Base-by-base conservation (phyloP, 1,140 invertebrate genomes). In the Camponotus pennsylvanicus region DNA sequence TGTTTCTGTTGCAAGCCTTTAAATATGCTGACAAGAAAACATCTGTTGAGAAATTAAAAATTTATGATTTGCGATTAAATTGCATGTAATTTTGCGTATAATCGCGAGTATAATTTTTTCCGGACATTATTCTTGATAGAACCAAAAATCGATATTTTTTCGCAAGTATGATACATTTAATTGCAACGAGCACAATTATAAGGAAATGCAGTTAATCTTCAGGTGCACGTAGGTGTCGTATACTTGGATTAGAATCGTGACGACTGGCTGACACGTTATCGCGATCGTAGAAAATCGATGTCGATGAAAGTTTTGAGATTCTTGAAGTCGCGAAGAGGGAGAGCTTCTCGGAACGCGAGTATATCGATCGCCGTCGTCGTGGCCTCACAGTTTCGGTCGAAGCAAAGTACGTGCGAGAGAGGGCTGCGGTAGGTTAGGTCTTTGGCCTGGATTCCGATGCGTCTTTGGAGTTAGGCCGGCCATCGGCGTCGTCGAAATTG, bases 401-500 rank as follows among this genome's bases (percentile, higher is more conserved):
- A 61, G 80, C 32, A 13, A 86, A 59, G 57, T 52, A 88, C 61
- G 67, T 40, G 52, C 49, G 52, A 70, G 55, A 49, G 55, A 57
- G 76, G 15, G 40, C 13, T 55, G 63, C 27, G 57, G 86, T 82
- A 82, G 67, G 83, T 37, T 55, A 63, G 27, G 64, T 73, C 59
- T 84, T 59, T 77, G 66, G 42, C 45, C 77, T 69, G 78, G 71
- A 89, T 90, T 76, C 80, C 85, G 61, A 61, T 82, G 89, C 89
- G 79, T 87, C 77, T 88, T 52, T 75, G 55, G 76, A 71, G 80
- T 86, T 77, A 57, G 78, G 55, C 89, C 64, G 76, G 89, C 85
- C 89, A 86, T 90, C 70, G 45, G 76, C 79, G 82, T 90, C 82
- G 86, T 79, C 49, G 89, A 90, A 90, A 90, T 90, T 90, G 88